Evolutionary conservation across 2,113 vertebrate species (phyloP).

Genomic region (Tenebrosternarchus preto): DNA sequence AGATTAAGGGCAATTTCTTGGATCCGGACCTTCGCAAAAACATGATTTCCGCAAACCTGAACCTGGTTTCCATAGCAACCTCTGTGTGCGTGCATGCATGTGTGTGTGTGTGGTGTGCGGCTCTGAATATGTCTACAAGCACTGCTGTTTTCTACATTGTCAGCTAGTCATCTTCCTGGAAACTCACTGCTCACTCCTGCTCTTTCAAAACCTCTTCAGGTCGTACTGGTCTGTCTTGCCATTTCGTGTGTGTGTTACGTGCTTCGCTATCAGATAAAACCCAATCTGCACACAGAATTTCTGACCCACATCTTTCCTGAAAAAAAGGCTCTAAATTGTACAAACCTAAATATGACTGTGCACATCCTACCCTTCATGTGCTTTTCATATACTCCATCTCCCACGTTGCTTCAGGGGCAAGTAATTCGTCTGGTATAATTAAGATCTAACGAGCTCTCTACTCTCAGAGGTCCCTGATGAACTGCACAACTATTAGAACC

Average conservation of each 20-base stretch:
- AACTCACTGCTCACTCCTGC: neutral
- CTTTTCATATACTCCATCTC: constrained; percentile 19
- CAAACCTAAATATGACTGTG: constrained; percentile 16
- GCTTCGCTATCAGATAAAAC: neutral
- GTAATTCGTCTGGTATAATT: constrained; percentile 32
- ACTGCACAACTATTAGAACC: constrained; percentile 11
- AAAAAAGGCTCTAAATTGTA: neutral
- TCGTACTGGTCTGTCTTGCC: neutral
- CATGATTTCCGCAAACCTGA: constrained; percentile 47
- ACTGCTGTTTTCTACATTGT: neutral
- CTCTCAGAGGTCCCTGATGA: constrained; percentile 7
- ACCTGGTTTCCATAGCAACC: constrained; percentile 71
- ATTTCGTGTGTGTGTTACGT: neutral
- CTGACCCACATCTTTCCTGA: neutral
- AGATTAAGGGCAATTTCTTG: constrained; percentile 17
- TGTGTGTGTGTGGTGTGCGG: constrained; percentile 18
- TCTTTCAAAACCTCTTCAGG: neutral
- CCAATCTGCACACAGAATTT: neutral
- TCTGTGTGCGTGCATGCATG: constrained; percentile 40
- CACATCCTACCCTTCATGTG: neutral
- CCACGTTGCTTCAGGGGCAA: constrained; percentile 8
- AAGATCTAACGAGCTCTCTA: constrained; percentile 22
- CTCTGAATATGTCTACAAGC: neutral
- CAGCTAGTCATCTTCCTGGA: neutral
- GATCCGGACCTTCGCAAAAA: constrained; percentile 39